Evolutionary conservation across 2,797 vertebrate genomes (phyloP).

Genomic region (Thaleichthys pacificus): DNA sequence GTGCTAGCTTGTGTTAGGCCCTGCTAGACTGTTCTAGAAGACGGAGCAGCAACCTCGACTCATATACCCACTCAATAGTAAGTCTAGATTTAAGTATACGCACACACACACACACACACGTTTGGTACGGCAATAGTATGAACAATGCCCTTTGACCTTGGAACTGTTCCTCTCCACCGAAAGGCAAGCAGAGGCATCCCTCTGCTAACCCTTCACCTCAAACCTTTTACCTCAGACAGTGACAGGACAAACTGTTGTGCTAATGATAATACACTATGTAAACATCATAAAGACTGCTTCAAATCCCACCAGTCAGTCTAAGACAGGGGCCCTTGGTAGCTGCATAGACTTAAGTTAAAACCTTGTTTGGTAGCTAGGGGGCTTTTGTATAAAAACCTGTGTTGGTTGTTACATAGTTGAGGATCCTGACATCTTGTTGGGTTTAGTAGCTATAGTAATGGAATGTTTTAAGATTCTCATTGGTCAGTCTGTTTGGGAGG

Average conservation of each 20-base stretch:
- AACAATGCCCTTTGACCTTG: constrained; percentile 40
- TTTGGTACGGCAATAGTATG: constrained; percentile 56
- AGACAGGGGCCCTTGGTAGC: constrained; percentile 55
- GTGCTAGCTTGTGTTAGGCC: not conserved
- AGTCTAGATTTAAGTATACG: constrained; percentile 18
- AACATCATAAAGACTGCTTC: constrained; percentile 73
- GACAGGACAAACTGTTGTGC: constrained; percentile 60
- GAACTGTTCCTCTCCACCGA: constrained; percentile 24
- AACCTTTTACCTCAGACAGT: constrained; percentile 57
- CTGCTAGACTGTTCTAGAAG: constrained; percentile 32
- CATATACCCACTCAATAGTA: constrained; percentile 35
- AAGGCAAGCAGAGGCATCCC: constrained; percentile 7
- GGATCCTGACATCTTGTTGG: not conserved
- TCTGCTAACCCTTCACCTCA: constrained; percentile 22
- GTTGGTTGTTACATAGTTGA: not conserved
- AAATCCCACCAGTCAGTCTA: constrained; percentile 54
- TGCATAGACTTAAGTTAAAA: constrained; percentile 76
- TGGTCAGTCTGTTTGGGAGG: not conserved
- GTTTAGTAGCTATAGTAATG: not conserved
- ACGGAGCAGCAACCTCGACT: constrained; percentile 60
- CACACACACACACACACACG: constrained; percentile 19
- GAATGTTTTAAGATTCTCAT: not conserved
- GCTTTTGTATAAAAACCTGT: constrained; percentile 15
- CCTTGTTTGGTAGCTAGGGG: constrained; percentile 44
- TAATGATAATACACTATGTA: constrained; percentile 74